Percentiles rank a stretch among this genome's conserved stretches.
Conservation (phyloP, 92 coral and sea anemone species). For the Phenganax stokvisi region DNA sequence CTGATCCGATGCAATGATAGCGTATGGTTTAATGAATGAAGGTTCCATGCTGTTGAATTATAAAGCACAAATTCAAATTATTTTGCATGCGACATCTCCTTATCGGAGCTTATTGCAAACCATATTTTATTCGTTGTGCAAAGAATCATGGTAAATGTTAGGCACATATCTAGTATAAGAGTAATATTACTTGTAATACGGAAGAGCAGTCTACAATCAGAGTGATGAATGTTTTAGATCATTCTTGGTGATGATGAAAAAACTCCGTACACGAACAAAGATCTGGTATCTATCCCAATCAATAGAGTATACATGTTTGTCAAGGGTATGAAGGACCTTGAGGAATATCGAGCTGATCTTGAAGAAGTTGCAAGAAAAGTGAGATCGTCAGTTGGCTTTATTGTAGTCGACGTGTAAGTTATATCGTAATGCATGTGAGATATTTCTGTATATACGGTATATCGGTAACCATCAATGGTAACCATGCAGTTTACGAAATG, state of each 20-base stretch:
- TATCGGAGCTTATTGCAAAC: too few species aligned
- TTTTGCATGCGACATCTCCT: too few species aligned
- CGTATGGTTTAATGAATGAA: too few species aligned
- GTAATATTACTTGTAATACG: neutral
- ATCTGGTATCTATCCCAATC: slow-evolving; percentile 31
- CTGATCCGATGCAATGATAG: too few species aligned
- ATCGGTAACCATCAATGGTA: neutral
- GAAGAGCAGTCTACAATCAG: neutral
- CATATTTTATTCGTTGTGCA: too few species aligned
- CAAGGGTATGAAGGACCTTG: slow-evolving; percentile 30
- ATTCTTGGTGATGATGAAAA: slow-evolving; percentile 32
- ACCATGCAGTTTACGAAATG: neutral
- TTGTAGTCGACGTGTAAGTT: slow-evolving; percentile 70
- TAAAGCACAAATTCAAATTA: too few species aligned
- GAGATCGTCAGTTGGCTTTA: slow-evolving; percentile 55
- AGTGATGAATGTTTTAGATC: neutral
- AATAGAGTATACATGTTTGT: slow-evolving; percentile 58
- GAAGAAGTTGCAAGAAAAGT: slow-evolving; percentile 43
- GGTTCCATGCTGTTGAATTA: too few species aligned
- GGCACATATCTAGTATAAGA: too few species aligned
- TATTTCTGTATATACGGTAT: neutral
- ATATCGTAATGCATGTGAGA: too few species aligned
- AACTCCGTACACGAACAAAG: slow-evolving; percentile 22
- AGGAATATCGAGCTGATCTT: slow-evolving; percentile 29
- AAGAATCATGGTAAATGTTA: too few species aligned